These are phyloP conservation scores for Halcyon senegalensis DNA, from an alignment of 2,113 vertebrate genomes.

Conservation along the genomic window DNA sequence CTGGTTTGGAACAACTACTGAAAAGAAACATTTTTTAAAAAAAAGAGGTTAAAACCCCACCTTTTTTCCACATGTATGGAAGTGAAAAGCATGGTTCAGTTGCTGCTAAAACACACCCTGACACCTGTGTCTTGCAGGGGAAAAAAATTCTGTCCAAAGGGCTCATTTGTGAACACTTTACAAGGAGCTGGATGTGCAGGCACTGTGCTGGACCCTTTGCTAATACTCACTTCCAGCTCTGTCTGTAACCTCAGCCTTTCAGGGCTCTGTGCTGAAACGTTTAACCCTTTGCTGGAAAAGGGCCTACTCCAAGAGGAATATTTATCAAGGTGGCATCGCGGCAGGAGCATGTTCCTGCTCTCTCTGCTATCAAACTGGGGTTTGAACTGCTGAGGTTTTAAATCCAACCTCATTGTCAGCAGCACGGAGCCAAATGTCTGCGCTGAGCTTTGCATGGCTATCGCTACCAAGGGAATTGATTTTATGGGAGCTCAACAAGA, in stretches of 20 bases:
- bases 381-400: neutral
- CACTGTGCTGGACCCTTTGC: accelerated
- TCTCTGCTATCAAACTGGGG: neutral
- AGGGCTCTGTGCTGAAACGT: neutral
- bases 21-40: neutral
- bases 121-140: neutral
- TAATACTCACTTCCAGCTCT: neutral
- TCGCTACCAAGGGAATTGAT: neutral
- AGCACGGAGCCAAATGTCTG: neutral
- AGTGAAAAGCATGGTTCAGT: neutral
- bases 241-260: neutral
- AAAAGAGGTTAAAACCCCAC: accelerated
- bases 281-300: neutral
- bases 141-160: neutral
- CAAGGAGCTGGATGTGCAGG: neutral
- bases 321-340: neutral
- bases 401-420: neutral
- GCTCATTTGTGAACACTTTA: neutral
- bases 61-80: neutral
- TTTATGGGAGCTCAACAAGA: neutral
- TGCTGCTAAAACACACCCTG: neutral
- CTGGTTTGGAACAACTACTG: neutral
- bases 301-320: neutral
- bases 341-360: neutral
- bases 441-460: neutral